Base-by-base conservation (phyloP, 2,888 invertebrate species). In the Acrocera orbiculus region DNA sequence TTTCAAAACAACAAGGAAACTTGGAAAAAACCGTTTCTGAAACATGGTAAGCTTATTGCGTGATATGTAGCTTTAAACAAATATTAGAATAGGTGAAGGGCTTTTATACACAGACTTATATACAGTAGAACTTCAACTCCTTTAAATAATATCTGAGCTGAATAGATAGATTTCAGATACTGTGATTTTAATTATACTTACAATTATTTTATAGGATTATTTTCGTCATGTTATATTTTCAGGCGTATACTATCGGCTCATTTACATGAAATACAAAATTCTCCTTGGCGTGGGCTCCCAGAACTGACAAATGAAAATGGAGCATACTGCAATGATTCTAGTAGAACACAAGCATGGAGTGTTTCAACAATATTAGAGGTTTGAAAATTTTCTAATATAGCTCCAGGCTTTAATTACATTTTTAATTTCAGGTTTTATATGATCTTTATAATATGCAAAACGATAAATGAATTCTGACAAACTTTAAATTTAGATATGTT, bases 321-420 rank as follows among this genome's bases (percentile, higher is more conserved):
- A 42, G 64, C 72, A 19, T 70, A 63, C 51, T 98, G 96, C 56
- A 57, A 60, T 17, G 81, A 80, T 56, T 90, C 93, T 44, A 96
- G 93, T 54, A 72, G 79, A 47, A 82, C 92, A 30, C 98, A 98
- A 64, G 95, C 96, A 3, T 98, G 98, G 98, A 92, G 92, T 60
- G 73, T 86, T 52, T 80, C 76, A 32, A 70, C 79, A 39, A 65
- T 90, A 43, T 63, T 96, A 44, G 96, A 98, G 68, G 89, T 82
- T 59, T 16, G 6, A 13, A 16, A 13, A 28, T n/a, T n/a, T n/a
- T n/a, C n/a, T n/a, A n/a, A n/a, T n/a, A n/a, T n/a, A n/a, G n/a
- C n/a, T n/a, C n/a, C n/a, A n/a, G n/a, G n/a, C n/a, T n/a, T n/a
- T n/a, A n/a, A n/a, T n/a, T n/a, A n/a, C 8, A 8, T 27, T 16